Evolutionary conservation across 2,113 vertebrate species (phyloP).

Genomic region (Myiozetetes cayanensis): DNA sequence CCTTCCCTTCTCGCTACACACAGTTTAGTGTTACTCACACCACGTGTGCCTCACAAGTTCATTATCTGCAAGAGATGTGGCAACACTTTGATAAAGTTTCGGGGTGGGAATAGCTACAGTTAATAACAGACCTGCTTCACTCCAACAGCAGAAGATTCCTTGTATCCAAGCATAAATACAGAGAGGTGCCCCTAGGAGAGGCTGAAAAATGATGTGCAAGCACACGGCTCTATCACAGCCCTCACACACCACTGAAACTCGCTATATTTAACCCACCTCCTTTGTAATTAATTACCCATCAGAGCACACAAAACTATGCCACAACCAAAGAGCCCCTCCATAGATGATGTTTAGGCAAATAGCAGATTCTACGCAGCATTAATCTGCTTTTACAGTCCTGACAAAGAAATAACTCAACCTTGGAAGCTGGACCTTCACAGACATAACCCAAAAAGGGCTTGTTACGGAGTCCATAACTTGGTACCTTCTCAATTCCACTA

Average conservation of each 20-base stretch:
- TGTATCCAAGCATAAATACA: neutral
- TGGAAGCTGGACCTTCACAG: neutral
- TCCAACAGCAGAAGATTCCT: neutral
- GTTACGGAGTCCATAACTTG: neutral
- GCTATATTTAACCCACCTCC: neutral
- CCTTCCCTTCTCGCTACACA: neutral
- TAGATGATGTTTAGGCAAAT: neutral
- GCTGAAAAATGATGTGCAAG: neutral
- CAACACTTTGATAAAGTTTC: neutral
- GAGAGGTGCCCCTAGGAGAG: neutral
- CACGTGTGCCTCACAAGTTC: neutral
- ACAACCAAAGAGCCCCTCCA: rapidly evolving
- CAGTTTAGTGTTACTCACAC: neutral
- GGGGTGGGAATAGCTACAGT: neutral
- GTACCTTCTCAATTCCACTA: neutral
- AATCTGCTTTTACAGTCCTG: neutral
- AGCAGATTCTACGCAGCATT: neutral
- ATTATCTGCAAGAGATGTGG: neutral
- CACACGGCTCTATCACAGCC: neutral
- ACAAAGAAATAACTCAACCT: neutral
- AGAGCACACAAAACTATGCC: neutral
- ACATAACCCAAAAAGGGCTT: neutral
- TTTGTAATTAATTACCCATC: neutral
- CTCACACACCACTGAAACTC: neutral
- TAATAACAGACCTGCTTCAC: neutral